Conservation (phyloP, 2,113 vertebrate species). For the Conger conger region DNA sequence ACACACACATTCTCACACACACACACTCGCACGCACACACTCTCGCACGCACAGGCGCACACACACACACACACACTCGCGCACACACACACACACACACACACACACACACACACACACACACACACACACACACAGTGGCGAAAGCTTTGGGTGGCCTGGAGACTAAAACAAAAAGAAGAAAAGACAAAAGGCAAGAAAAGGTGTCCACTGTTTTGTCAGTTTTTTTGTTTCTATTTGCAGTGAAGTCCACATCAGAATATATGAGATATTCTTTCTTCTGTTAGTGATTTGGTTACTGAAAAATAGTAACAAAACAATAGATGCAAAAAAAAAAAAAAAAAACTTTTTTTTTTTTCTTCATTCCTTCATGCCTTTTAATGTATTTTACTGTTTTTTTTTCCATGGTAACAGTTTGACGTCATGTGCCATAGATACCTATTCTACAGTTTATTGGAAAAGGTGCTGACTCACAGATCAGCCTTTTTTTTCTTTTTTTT, state of each 20-base stretch:
- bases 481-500: neutral
- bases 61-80: no score
- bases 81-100: neutral
- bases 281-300: neutral
- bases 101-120: neutral
- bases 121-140: neutral
- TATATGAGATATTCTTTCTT: neutral
- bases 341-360: neutral
- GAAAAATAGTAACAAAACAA: slow-evolving; percentile 6
- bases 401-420: neutral
- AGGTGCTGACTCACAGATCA: neutral
- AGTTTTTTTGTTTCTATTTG: neutral
- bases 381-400: neutral
- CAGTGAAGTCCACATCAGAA: neutral
- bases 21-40: no score
- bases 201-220: neutral
- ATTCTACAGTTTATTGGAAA: neutral
- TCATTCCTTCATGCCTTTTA: slow-evolving; percentile 5
- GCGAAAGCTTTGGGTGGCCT: neutral
- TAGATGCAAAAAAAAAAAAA: neutral
- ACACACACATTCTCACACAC: no score
- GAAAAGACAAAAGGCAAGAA: neutral
- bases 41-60: no score
- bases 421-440: slow-evolving; percentile 6
- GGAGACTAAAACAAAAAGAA: neutral